phyloP scores from a whole-genome alignment of 2,888 invertebrate species.

The Epicampocera succincta region DNA sequence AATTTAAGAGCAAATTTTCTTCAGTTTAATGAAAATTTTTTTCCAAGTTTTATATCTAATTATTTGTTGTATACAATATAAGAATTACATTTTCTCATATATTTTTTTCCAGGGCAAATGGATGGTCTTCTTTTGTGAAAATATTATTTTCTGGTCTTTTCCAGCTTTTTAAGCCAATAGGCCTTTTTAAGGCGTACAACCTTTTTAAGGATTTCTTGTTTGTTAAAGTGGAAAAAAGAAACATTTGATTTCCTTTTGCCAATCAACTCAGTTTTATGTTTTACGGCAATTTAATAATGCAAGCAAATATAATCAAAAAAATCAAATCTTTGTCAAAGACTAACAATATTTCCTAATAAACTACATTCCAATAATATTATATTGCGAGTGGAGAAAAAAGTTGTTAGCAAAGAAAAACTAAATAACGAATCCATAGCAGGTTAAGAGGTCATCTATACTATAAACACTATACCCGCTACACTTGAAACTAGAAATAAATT shows the following conservation, averaged over 20 bases:
- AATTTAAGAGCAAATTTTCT: too few species aligned
- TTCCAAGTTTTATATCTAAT: too few species aligned
- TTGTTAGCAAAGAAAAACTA: neutral
- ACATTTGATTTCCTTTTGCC: conserved; percentile 3
- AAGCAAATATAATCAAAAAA: conserved; percentile 7
- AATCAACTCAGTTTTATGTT: conserved; percentile 13
- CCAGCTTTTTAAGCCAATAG: too few species aligned
- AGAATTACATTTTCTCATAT: too few species aligned
- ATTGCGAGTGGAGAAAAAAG: neutral
- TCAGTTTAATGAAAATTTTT: too few species aligned
- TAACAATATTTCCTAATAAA: conserved; percentile 58
- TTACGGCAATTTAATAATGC: conserved; percentile 10
- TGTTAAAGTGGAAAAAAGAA: neutral
- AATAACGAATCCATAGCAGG: conserved; percentile 51
- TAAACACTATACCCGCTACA: neutral
- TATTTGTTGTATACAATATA: too few species aligned
- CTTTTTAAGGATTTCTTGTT: too few species aligned
- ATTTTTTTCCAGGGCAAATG: too few species aligned
- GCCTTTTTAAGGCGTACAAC: too few species aligned
- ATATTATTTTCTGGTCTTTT: too few species aligned
- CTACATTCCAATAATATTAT: conserved; percentile 48
- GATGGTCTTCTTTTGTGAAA: too few species aligned
- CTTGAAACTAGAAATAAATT: conserved; percentile 30
- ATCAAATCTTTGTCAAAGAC: conserved; percentile 48
- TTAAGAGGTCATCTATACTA: conserved; percentile 64